A percentile compares a stretch with the other conserved stretches of the same genome.
Evolutionary conservation across 2,888 invertebrate genomes (phyloP).

Genomic region (Crocallis elinguaria): DNA sequence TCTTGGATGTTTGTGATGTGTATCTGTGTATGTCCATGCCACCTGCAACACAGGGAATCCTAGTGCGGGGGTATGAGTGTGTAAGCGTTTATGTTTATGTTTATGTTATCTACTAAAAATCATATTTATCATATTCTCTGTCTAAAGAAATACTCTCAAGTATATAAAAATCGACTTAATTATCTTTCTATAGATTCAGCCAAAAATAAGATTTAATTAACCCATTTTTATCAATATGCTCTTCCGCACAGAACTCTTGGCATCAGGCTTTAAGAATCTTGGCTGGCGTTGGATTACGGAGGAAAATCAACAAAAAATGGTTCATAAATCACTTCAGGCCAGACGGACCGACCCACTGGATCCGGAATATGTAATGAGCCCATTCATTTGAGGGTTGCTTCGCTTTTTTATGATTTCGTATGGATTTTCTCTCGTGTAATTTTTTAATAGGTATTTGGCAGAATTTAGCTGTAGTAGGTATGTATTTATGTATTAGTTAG

Average conservation of each 20-base stretch:
- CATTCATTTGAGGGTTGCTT: constrained; percentile 69
- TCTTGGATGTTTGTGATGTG: too few relatives aligned
- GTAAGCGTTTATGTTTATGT: too few relatives aligned
- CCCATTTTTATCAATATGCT: constrained; percentile 76
- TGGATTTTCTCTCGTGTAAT: constrained; percentile 49
- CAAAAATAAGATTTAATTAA: constrained; percentile 53
- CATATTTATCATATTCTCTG: too few relatives aligned
- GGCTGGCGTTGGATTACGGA: constrained; percentile 51
- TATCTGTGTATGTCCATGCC: too few relatives aligned
- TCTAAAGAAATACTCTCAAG: too few relatives aligned
- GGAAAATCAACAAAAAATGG: constrained; percentile 74
- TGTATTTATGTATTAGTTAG: too few relatives aligned
- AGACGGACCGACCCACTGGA: constrained; percentile 68
- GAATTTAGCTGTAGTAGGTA: too few relatives aligned
- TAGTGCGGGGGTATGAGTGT: too few relatives aligned
- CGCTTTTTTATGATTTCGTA: constrained; percentile 58
- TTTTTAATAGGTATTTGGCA: constrained; percentile 39
- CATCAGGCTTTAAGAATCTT: constrained; percentile 60
- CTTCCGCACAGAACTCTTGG: constrained; percentile 64
- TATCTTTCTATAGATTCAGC: neutral
- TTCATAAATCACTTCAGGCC: constrained; percentile 73
- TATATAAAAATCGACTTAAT: neutral
- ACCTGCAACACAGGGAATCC: too few relatives aligned
- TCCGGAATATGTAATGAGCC: constrained; percentile 72
- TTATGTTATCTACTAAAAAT: too few relatives aligned